Evolutionary conservation across 2,113 vertebrate genomes (phyloP).

Genomic region (Nesoenas mayeri): DNA sequence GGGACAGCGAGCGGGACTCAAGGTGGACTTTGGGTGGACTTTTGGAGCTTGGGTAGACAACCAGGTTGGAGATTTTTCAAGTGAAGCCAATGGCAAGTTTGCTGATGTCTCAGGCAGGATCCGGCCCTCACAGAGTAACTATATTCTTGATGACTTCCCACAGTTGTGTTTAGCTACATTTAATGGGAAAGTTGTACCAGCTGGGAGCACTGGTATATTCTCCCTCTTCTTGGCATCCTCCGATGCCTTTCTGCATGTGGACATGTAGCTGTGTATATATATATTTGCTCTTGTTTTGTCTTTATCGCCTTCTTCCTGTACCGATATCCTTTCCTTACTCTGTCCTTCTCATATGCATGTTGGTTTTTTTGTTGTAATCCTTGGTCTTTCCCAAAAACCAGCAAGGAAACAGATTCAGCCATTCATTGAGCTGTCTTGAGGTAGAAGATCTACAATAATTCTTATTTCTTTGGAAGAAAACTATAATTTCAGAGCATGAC

Average conservation of each 20-base stretch:
- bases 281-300: too few relatives aligned
- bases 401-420: neutral
- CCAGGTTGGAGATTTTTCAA: neutral
- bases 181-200: neutral
- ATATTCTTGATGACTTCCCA: neutral
- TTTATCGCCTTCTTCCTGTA: neutral
- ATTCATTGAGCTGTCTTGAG: neutral
- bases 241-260: too few relatives aligned
- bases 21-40: too few relatives aligned
- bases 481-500: neutral
- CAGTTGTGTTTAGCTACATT: neutral
- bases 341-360: neutral
- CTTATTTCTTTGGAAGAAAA: neutral
- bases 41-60: too few relatives aligned
- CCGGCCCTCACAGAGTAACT: neutral
- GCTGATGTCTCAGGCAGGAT: neutral
- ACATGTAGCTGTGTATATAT: too few relatives aligned
- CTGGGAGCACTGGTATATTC: too few relatives aligned
- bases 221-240: too few relatives aligned
- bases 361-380: neutral
- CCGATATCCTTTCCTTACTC: neutral
- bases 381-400: neutral
- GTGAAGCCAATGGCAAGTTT: neutral
- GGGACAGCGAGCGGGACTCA: rapidly evolving
- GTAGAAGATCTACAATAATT: neutral